Conservation (phyloP, 2,888 invertebrate species). For the Patella caerulea region DNA sequence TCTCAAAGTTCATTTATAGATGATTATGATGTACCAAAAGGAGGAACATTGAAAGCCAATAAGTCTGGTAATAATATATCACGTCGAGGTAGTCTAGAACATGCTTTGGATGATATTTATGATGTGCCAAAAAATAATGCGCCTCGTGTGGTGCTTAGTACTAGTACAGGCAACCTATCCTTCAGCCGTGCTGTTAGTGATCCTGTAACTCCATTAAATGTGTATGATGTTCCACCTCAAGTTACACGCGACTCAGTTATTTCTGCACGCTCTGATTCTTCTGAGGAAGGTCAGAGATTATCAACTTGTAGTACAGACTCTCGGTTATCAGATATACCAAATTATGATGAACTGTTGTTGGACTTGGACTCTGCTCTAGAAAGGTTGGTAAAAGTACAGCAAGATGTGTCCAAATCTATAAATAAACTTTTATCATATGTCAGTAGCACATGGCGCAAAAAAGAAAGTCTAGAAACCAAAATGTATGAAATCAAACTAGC, state of each 20-base stretch:
- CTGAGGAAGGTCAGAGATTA: conserved; percentile 53
- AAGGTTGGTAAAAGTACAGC: conserved; percentile 81
- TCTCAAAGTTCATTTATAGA: conserved; percentile 33
- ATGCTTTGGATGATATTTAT: conserved; percentile 67
- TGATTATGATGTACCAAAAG: conserved; percentile 63
- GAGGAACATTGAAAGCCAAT: conserved; percentile 10
- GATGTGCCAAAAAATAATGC: conserved; percentile 67
- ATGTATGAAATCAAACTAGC: conserved; percentile 88
- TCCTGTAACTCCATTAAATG: conserved; percentile 38
- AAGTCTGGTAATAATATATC: conserved; percentile 27
- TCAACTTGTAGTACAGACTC: conserved; percentile 61
- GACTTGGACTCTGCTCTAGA: conserved; percentile 84
- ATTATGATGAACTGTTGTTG: conserved; percentile 76
- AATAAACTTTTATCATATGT: conserved; percentile 77
- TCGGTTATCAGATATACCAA: conserved; percentile 47
- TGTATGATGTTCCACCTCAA: conserved; percentile 73
- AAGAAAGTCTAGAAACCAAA: conserved; percentile 83
- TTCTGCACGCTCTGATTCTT: conserved; percentile 59
- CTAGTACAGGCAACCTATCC: conserved; percentile 9
- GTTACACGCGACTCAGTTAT: conserved; percentile 69
- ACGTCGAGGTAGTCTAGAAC: conserved; percentile 46
- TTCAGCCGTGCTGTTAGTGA: conserved; percentile 30
- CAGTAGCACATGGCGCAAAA: conserved; percentile 82
- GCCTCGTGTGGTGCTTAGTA: conserved; percentile 41
- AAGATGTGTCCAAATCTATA: conserved; percentile 86